Evolutionary conservation across 2,888 invertebrate species (phyloP), one percentile per base, ranked within the genome.

Genomic region (Leptopilina drosophilae): DNA sequence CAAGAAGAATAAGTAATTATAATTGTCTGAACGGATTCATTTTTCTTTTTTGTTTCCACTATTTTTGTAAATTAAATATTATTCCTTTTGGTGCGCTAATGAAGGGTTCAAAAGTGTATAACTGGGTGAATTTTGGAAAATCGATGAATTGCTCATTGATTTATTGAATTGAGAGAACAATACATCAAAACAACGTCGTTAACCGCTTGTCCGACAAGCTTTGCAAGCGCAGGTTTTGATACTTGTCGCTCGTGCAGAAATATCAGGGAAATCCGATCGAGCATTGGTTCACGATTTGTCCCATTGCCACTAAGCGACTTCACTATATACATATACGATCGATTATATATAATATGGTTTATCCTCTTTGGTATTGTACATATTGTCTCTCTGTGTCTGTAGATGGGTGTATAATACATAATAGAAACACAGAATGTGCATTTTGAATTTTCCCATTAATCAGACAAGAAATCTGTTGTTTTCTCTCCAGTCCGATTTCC

Each of bases 201-300:
- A 73, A 73, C 66, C 56, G 73, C 56, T 73, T 56, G 69, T 56
- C 33, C 7, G 69, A 73, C 69, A 56, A 56, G 69, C 69, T 56
- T 56, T 73, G 73, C 73, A 26, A 73, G 56, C 73, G 53, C 73
- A 56, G 14, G 33, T 56, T 49, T 49, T n/a, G 56, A 73, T 73
- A 56, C 73, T 73, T 40, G 73, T 73, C 73, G 11, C 26, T 33
- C n/a, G 56, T 73, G 56, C 73, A 73, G 73, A 73, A 73, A 69
- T 69, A 69, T 69, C 53, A 69, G 69, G 53, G 26, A 56, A 69
- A 69, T 69, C 53, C 53, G 53, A 56, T 73, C 69, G 12, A 33
- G 26, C 33, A 11, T 56, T 53, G 53, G 53, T 53, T 33, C 69
- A 53, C 49, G 33, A 73, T 73, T 73, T 73, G 69, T 73, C 73